These are phyloP conservation scores for Globia sparganii DNA, from an alignment of 2,888 invertebrate species.

Conservation along the genomic window DNA sequence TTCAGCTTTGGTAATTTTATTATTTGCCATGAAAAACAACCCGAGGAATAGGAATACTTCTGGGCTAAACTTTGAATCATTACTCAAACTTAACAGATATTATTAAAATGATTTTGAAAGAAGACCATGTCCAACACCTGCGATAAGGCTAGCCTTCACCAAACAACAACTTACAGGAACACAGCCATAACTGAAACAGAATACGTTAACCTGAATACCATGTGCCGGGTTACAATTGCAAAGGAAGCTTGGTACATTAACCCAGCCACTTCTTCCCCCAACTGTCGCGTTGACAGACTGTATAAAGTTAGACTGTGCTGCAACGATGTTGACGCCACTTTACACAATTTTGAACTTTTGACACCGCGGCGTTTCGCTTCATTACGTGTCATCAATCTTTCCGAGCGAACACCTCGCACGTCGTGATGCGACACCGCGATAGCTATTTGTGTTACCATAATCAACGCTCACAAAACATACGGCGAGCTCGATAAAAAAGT, in stretches of 20 bases:
- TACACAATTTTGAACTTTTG: slow-evolving; percentile 74
- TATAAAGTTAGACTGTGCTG: slow-evolving; percentile 44
- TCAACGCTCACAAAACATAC: slow-evolving; percentile 61
- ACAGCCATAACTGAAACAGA: slow-evolving; percentile 20
- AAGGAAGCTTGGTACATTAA: slow-evolving; percentile 34
- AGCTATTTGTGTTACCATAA: slow-evolving; percentile 63
- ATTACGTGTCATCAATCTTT: slow-evolving; percentile 77
- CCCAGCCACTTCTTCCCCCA: slow-evolving; percentile 12
- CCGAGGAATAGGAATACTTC: neutral
- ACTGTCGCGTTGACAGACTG: slow-evolving; percentile 26
- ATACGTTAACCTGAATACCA: slow-evolving; percentile 3
- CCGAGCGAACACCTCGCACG: slow-evolving; percentile 55
- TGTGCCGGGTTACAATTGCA: neutral
- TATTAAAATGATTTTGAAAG: neutral
- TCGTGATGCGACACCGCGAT: slow-evolving; percentile 61
- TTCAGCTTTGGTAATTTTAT: neutral
- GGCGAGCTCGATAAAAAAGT: slow-evolving; percentile 48
- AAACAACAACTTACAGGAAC: slow-evolving; percentile 7
- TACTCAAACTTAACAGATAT: neutral
- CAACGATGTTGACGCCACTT: slow-evolving; percentile 61
- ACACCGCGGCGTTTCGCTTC: slow-evolving; percentile 71
- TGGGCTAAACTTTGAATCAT: neutral
- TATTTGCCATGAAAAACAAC: neutral
- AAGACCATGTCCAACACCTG: neutral
- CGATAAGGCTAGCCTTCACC: neutral